Evolutionary conservation across 1,140 invertebrate species (phyloP), one percentile per base, ranked within the genome.

Genomic region (Hesperophylax magnus): DNA sequence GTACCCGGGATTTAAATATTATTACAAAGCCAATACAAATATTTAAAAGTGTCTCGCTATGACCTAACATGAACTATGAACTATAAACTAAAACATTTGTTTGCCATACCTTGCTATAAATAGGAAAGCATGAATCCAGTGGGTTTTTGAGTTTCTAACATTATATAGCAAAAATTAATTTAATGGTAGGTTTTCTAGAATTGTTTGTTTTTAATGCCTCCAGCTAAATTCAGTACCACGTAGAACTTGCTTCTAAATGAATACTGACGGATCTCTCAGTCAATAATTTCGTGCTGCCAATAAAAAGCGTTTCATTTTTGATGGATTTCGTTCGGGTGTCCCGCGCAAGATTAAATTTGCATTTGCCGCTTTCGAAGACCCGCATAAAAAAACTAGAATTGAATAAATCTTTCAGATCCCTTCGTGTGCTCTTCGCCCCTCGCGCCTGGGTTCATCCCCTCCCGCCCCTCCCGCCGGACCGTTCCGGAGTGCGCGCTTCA

Each of bases 311-410:
- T 72, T 72, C 69, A 53, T 24, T 72, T 53, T 72, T 72, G 8
- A 34, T n/a, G 65, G 18, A 47, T 22, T 34, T 24, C 17, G 69
- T 76, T 58, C 24, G 72, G 27, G 72, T 76, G 56, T 60, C 72
- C 54, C 71, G 54, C 52, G 53, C 54, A 63, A 72, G 78, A 72
- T 79, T 60, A 79, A 81, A 81, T 83, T 81, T 83, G 82, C 82
- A 78, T 81, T 71, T 31, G 58, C 79, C 67, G 58, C 75, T 58
- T 54, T 67, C n/a, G 60, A 39, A 39, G 65, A 54, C 67, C 58
- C 61, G 47, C 56, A 53, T 24, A 72, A 74, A 75, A 47, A 47
- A 76, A 76, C 22, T 18, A 65, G 80, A 74, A 78, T 72, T 58
- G 61, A 69, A 77, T 77, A 77, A 81, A 71, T 71, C 80, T 60